Base-by-base conservation (phyloP, 64 coral and sea anemone species). In the Exaiptasia diaphana region DNA sequence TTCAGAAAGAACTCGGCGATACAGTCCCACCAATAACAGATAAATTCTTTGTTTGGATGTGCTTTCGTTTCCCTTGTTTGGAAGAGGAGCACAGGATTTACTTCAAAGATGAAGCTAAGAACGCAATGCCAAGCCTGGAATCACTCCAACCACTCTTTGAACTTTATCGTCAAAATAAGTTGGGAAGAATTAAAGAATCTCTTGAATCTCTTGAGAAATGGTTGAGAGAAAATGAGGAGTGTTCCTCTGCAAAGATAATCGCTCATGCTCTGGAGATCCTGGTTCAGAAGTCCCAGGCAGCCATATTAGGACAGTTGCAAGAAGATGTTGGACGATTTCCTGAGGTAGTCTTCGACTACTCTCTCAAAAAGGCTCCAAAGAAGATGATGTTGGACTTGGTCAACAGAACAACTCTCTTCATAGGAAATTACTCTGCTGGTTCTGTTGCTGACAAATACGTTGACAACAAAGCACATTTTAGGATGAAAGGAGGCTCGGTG, bases 371-470 rank as follows among this genome's bases (percentile, higher is more conserved):
- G 50, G 0, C 85, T 3, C 88, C 88, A 60, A 84, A 69, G 11
- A 34, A 63, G 52, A 80, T 91, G 4, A 36, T 91, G 13, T 67
- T 85, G 6, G 62, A 64, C 6, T 34, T 91, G 35, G 45, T 91
- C 1, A 43, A 38, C 6, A 70, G 81, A 34, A 85, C 81, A 41
- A 38, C 50, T n/a, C 60, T 91, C 12, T n/a, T n/a, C n/a, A n/a
- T n/a, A n/a, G n/a, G n/a, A 26, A 26, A 67, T 13, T 85, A 71
- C 37, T 69, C 62, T 56, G 35, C 88, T 63, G 88, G 64, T 55
- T 42, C 81, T n/a, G 64, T 78, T 71, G 81, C 88, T 41, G 88
- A 91, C 54, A 91, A 91, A 63, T 41, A 17, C n/a, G 81, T 91
- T 33, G 21, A 84, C 2, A 73, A 61, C 73, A 85, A 18, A 59